Evolutionary conservation across 1,140 invertebrate species (phyloP).

Genomic region (Sitobion miscanthi): DNA sequence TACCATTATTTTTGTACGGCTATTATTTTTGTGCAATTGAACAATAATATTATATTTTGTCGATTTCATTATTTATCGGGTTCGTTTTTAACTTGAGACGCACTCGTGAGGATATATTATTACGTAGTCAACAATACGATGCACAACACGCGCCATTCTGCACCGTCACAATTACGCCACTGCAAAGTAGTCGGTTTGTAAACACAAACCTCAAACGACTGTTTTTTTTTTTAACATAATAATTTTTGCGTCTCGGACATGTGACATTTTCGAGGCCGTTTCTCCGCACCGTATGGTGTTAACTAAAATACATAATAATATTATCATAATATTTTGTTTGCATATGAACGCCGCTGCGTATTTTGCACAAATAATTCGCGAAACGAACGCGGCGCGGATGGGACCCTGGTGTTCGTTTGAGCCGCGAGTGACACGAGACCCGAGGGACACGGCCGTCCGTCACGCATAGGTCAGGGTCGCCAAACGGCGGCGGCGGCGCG

Average conservation of each 20-base stretch:
- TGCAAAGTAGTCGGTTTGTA: background rate
- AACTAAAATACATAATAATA: background rate
- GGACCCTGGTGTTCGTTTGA: slow-evolving; percentile 37
- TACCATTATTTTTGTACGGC: background rate
- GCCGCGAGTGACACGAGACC: slow-evolving; percentile 44
- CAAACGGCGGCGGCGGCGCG: background rate
- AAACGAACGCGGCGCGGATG: background rate
- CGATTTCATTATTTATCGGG: background rate
- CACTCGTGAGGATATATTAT: no score
- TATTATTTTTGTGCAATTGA: background rate
- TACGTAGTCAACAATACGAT: no score
- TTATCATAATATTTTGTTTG: background rate
- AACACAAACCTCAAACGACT: no score
- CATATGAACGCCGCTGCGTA: no score
- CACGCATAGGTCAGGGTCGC: slow-evolving; percentile 19
- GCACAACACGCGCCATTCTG: no score
- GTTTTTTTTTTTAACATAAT: background rate
- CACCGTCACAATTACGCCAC: no score
- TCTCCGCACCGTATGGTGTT: background rate
- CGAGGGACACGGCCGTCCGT: background rate
- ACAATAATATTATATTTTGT: background rate
- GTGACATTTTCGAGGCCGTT: background rate
- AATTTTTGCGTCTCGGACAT: background rate
- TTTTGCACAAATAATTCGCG: background rate
- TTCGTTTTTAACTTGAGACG: background rate